Evolutionary conservation across 2,113 vertebrate genomes (phyloP), one percentile per base, ranked within the genome.

Genomic region (Mobula birostris): DNA sequence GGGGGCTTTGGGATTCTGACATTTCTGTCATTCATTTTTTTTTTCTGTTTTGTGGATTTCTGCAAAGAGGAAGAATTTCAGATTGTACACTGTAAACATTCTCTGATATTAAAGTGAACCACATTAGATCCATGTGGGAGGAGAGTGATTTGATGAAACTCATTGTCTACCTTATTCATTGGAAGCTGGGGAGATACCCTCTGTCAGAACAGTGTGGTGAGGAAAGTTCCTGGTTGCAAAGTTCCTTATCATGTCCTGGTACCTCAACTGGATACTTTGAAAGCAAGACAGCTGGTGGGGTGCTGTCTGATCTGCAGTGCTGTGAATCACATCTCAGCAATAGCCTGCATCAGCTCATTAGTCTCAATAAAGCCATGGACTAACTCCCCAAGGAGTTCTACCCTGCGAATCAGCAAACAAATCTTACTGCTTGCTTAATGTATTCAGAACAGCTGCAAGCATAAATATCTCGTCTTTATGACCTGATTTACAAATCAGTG

Each of bases 361-460:
- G 91, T 93, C 68, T 74, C 36, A 40, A 93, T 72, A 93, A 93
- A 93, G 68, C 90, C 90, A 56, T 93, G 70, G 68, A 93, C 36
- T 32, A 93, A 66, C 70, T 93, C 91, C 91, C 91, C 21, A 11
- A 93, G 91, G 91, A 93, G 91, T 74, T 93, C 70, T 93, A 93
- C 24, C 68, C 91, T 56, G 91, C 21, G 70, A 93, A 93, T 74
- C 32, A 40, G 91, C 29, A 70, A 93, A 93, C 91, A 93, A 93
- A 93, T 93, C 91, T 93, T 72, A 36, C 91, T 48, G 91, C 66
- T 93, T 72, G 91, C 56, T 76, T 93, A 93, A 93, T 93, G 74
- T 93, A 93, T 93, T 93, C 91, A 29, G 91, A 93, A 93, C 91
- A 93, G 91, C 91, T 93, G 91, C 66, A 93, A 93, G 91, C 91